A percentile compares a stretch with the other conserved stretches of the same genome.
These are phyloP conservation scores for Pyrgus malvae DNA, from an alignment of 2,888 invertebrate genomes.

Conservation along the genomic window DNA sequence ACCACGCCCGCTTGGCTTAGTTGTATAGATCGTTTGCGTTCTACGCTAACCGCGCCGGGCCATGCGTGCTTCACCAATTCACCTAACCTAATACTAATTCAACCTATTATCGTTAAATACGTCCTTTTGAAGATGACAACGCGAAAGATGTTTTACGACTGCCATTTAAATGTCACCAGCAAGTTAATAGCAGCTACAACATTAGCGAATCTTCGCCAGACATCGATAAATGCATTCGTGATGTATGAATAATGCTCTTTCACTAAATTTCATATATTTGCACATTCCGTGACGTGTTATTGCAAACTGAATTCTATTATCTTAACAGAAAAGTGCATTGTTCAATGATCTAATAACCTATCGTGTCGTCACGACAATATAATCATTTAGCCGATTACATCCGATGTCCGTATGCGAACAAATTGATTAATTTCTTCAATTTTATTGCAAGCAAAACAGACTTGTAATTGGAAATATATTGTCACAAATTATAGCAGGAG, in stretches of 20 bases:
- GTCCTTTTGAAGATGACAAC: not conserved
- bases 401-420: slow-evolving; percentile 13
- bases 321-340: not conserved
- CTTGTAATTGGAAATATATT: not conserved
- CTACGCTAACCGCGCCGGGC: too few relatives aligned
- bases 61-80: too few relatives aligned
- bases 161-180: slow-evolving; percentile 15
- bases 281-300: not conserved
- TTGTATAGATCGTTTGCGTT: too few relatives aligned
- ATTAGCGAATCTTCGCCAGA: slow-evolving; percentile 5
- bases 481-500: not conserved
- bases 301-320: not conserved
- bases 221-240: not conserved
- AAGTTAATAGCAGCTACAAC: not conserved
- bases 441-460: not conserved
- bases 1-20: too few relatives aligned
- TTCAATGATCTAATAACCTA: not conserved
- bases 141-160: not conserved
- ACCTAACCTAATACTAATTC: too few relatives aligned
- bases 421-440: not conserved
- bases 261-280: slow-evolving; percentile 19
- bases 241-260: slow-evolving; percentile 3
- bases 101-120: too few relatives aligned
- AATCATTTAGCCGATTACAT: slow-evolving; percentile 3
- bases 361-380: slow-evolving; percentile 7